A percentile compares a stretch with the other conserved stretches of the same genome.
These are phyloP conservation scores for Druon quercuslanigerum DNA, from an alignment of 1,140 invertebrate genomes.

Conservation along the genomic window DNA sequence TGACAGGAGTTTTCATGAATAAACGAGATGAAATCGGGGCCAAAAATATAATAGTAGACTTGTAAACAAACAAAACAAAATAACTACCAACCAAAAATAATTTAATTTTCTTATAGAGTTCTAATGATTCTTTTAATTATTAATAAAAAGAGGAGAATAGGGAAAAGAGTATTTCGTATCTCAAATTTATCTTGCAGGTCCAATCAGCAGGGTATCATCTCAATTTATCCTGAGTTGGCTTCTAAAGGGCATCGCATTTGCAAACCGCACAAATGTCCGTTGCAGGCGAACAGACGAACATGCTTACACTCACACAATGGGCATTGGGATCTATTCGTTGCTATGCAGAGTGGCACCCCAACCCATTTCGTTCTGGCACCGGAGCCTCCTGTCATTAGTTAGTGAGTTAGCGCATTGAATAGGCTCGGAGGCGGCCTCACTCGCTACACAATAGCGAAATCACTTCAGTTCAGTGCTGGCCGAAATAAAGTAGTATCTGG, in stretches of 20 bases:
- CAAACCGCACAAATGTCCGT: constrained; percentile 4
- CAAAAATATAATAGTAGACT: too few species aligned
- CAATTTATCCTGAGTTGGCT: constrained; percentile 35
- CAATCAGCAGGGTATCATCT: constrained; percentile 35
- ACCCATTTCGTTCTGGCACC: constrained; percentile 21
- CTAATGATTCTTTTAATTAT: too few species aligned
- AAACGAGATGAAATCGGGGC: too few species aligned
- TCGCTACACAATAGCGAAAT: neutral
- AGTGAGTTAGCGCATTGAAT: constrained; percentile 1
- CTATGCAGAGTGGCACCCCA: constrained; percentile 3
- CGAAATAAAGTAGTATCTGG: neutral
- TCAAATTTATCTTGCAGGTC: neutral
- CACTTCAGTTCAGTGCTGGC: neutral
- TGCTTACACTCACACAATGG: constrained; percentile 2
- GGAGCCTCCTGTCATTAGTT: constrained; percentile 28
- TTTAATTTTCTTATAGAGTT: too few species aligned
- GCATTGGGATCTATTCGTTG: constrained; percentile 23
- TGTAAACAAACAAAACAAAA: too few species aligned
- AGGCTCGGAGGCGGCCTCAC: neutral
- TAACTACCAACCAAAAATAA: too few species aligned
- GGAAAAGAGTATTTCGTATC: too few species aligned
- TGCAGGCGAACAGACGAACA: neutral
- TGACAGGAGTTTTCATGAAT: too few species aligned
- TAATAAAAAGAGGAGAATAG: too few species aligned
- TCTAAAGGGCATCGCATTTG: constrained; percentile 21